A percentile compares a stretch with the other conserved stretches of the same genome.
phyloP scores from a whole-genome alignment of 2,113 vertebrate genomes.

The Nymphicus hollandicus region DNA sequence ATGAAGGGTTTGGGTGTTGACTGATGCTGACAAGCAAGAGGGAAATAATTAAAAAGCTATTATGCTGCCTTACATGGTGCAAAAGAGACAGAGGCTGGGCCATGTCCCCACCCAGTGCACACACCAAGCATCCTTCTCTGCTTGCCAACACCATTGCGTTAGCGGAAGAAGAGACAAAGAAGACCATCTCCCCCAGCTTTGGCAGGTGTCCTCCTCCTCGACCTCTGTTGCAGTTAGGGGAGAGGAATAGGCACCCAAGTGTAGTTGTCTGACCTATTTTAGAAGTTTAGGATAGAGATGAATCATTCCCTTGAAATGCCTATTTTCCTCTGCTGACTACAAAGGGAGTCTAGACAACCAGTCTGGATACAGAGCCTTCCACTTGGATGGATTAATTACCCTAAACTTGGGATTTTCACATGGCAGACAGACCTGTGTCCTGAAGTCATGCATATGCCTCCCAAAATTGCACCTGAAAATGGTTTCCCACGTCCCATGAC shows the following conservation, averaged over 20 bases:
- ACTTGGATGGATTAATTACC: constrained; percentile 37
- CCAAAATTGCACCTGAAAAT: neutral
- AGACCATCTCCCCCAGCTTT: neutral
- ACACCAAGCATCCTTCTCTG: neutral
- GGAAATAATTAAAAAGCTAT: constrained; percentile 20
- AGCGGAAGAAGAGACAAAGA: neutral
- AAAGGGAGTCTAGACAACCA: constrained; percentile 54
- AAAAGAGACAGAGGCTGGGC: neutral
- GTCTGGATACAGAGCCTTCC: constrained; percentile 27
- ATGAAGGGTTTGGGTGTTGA: neutral
- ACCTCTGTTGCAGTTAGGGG: accelerated
- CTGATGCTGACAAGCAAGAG: neutral
- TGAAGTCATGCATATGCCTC: neutral
- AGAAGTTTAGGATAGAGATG: constrained; percentile 1
- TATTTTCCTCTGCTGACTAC: constrained; percentile 29
- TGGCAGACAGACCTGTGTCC: neutral
- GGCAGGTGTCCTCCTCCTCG: accelerated
- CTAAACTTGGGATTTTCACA: constrained; percentile 40
- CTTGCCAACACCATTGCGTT: neutral
- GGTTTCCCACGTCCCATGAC: neutral
- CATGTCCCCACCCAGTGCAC: neutral
- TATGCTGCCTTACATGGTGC: neutral
- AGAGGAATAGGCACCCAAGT: neutral
- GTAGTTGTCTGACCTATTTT: constrained; percentile 32
- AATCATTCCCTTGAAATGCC: constrained; percentile 32